Evolutionary conservation across 2,888 invertebrate species (phyloP).

Genomic region (Microchrysa polita): DNA sequence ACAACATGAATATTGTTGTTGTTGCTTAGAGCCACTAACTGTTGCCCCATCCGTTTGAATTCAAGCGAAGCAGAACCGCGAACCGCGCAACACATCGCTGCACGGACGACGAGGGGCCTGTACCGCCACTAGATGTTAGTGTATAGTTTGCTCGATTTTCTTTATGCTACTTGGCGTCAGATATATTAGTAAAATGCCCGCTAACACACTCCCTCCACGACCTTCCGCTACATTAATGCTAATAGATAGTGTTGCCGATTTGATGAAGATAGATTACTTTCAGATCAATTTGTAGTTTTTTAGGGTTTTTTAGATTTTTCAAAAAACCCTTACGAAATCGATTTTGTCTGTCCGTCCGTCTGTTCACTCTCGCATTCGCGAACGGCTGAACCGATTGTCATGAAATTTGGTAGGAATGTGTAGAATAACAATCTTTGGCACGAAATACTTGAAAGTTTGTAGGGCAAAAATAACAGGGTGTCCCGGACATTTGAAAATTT

Average conservation of each 20-base stretch:
- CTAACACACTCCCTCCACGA: slow-evolving; percentile 30
- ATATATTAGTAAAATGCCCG: slow-evolving; percentile 1
- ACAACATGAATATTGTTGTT: slow-evolving; percentile 11
- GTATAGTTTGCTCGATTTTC: too few species aligned
- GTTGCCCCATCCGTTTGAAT: slow-evolving; percentile 8
- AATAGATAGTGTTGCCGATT: slow-evolving; percentile 32
- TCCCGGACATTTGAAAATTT: too few species aligned
- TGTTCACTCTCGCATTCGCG: too few species aligned
- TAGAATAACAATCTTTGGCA: too few species aligned
- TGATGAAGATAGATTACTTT: slow-evolving; percentile 3
- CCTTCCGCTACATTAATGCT: slow-evolving; percentile 2
- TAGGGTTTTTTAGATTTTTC: too few species aligned
- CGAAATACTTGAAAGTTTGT: too few species aligned
- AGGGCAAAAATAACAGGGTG: too few species aligned
- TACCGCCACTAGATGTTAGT: neutral
- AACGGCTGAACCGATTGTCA: too few species aligned
- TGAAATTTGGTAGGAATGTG: too few species aligned
- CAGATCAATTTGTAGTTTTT: too few species aligned
- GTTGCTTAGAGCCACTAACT: slow-evolving; percentile 1
- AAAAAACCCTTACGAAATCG: too few species aligned
- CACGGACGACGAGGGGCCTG: neutral
- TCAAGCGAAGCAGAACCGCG: neutral
- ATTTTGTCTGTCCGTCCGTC: too few species aligned
- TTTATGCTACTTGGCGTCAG: slow-evolving; percentile 3
- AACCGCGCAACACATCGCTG: neutral